These are phyloP conservation scores for Aurelia sp. DNA, from an alignment of 30 jellyfish, hydroid and myxozoan genomes.

Conservation along the genomic window DNA sequence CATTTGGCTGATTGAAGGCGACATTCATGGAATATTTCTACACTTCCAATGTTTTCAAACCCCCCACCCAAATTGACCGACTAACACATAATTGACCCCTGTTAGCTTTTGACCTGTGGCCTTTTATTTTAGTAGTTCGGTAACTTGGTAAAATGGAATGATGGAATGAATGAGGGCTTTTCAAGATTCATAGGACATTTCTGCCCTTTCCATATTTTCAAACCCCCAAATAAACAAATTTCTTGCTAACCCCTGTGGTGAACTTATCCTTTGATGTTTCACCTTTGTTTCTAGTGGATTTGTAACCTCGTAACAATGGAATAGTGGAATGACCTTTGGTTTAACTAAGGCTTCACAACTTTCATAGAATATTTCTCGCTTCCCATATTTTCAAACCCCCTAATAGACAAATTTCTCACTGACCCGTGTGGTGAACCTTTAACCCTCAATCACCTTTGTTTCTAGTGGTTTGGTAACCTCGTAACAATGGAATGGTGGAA, in stretches of 20 bases:
- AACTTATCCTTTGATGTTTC: no score
- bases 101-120: background rate
- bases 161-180: slow-evolving; percentile 95
- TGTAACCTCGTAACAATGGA: slow-evolving; percentile 8
- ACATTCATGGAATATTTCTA: no score
- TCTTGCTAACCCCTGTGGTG: no score
- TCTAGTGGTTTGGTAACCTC: no score
- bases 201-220: slow-evolving; percentile 59
- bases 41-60: background rate
- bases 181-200: slow-evolving; percentile 76
- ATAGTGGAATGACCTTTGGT: slow-evolving; percentile 63
- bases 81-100: no score
- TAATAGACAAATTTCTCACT: no score
- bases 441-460: no score
- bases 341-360: slow-evolving; percentile 89
- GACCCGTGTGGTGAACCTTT: no score
- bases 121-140: slow-evolving; percentile 86
- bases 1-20: slow-evolving; percentile 80
- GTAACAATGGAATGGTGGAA: slow-evolving; percentile 57
- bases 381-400: slow-evolving; percentile 45
- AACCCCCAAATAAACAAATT: background rate
- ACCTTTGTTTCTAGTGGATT: no score
- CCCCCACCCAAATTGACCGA: background rate
- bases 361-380: slow-evolving; percentile 74
- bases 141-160: slow-evolving; percentile 87